Evolutionary conservation across 2,888 invertebrate species (phyloP).

Genomic region (Ramazzottius varieornatus): DNA sequence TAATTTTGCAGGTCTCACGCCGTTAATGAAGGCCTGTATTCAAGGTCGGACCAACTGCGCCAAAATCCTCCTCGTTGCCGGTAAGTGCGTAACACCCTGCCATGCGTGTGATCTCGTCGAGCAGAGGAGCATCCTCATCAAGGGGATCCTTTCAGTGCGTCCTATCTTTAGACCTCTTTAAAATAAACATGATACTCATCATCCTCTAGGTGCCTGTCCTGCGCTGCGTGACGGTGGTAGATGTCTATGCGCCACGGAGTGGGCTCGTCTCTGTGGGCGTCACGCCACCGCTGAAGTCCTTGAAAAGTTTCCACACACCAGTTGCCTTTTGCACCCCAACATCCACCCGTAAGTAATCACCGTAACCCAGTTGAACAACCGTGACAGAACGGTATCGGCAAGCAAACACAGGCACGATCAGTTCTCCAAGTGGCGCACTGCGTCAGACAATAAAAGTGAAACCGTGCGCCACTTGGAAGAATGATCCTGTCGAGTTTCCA

Average conservation of each 20-base stretch:
- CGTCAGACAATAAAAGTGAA: no score
- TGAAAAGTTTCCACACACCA: conserved; percentile 29
- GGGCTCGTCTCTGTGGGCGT: conserved; percentile 45
- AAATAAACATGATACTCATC: no score
- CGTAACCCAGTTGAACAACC: no score
- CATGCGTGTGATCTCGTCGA: conserved; percentile 3
- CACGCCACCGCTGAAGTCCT: conserved; percentile 42
- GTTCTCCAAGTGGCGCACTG: no score
- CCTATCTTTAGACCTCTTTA: no score
- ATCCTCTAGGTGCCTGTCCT: conserved; percentile 46
- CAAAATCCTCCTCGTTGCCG: conserved; percentile 42
- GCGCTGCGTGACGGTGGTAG: conserved; percentile 38
- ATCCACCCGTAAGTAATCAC: neutral
- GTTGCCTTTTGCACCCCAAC: conserved; percentile 4
- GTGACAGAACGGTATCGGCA: no score
- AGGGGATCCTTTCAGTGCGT: no score
- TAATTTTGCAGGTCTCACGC: conserved; percentile 42
- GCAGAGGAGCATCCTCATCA: no score
- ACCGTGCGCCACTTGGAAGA: no score
- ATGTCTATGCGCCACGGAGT: conserved; percentile 41
- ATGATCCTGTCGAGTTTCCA: no score
- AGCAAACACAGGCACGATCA: no score
- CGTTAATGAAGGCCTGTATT: conserved; percentile 41
- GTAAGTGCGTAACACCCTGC: conserved; percentile 20
- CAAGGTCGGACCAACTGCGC: conserved; percentile 47